phyloP scores from a whole-genome alignment of 2,797 vertebrate species.

The Hemibagrus guttatus region DNA sequence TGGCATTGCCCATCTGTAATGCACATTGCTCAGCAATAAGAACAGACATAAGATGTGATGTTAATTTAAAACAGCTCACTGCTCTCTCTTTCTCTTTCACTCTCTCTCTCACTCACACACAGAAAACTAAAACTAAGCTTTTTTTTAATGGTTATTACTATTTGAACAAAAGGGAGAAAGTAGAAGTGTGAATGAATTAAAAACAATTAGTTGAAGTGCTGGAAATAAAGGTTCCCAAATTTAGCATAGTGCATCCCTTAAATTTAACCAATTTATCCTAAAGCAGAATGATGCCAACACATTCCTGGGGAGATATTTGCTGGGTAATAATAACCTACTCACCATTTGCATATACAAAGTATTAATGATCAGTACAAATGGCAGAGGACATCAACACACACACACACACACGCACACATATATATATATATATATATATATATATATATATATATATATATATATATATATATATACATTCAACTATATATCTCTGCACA shows the following conservation, averaged over 20 bases:
- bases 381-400: no score
- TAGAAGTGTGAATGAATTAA: not conserved
- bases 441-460: no score
- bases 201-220: not conserved
- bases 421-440: no score
- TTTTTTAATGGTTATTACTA: not conserved
- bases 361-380: not conserved
- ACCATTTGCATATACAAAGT: not conserved
- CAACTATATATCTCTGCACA: no score
- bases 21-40: constrained; percentile 1
- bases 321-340: not conserved
- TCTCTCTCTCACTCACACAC: not conserved
- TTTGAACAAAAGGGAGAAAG: not conserved
- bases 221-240: not conserved
- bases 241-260: not conserved
- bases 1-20: constrained; percentile 32
- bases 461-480: no score
- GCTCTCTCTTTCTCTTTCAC: not conserved
- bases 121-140: not conserved
- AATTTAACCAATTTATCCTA: not conserved
- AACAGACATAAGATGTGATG: not conserved
- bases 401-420: no score
- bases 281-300: not conserved
- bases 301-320: not conserved
- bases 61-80: not conserved